Base-by-base conservation (phyloP, 2,888 invertebrate species). In the Matsumyia berberina region DNA sequence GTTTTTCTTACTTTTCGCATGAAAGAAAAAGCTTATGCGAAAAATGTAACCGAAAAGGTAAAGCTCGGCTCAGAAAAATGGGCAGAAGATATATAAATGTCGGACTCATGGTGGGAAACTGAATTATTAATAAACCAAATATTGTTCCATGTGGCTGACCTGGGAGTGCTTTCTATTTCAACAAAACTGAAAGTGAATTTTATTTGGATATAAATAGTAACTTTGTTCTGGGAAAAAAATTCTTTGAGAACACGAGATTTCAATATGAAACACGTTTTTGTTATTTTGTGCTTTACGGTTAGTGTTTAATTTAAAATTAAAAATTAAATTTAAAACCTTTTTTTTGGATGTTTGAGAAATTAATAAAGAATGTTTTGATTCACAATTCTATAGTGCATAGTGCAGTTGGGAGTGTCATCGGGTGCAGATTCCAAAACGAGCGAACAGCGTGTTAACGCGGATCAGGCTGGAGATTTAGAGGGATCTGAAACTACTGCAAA, bases 401-500 rank as follows among this genome's bases (percentile, higher is more conserved):
- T 66, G 73, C 39, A n/a, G 46, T 11, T 31, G 19, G 8, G 9
- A 60, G 15, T 29, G 57, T 29, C 24, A 4, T 24, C 24, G 2
- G 4, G 24, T 24, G 24, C 24, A 17, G 42, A 37, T 8, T 8
- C 17, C 5, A 60, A 17, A 19, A 39, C 15, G 8, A 69, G 29
- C 49, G 55, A 64, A 31, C n/a, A n/a, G 19, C 9, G 5, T 11
- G 24, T 9, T 2, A 42, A 42, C 17, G 49, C 53, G 8, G 1
- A 49, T 1, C 12, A 73, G 6, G 76, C 74, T 24, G 86, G 72
- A 1, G 91, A 91, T 76, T 87, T 90, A 74, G 87, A 89, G 46
- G 88, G 90, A 15, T 88, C 90, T 1, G 91, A 89, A 42, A 90
- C 91, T 15, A 89, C 90, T 8, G 91, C 90, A 4, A 91, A 90